Evolutionary conservation across 2,797 vertebrate species (phyloP), one percentile per base, ranked within the genome.

Genomic region (Sebastes iracundus): DNA sequence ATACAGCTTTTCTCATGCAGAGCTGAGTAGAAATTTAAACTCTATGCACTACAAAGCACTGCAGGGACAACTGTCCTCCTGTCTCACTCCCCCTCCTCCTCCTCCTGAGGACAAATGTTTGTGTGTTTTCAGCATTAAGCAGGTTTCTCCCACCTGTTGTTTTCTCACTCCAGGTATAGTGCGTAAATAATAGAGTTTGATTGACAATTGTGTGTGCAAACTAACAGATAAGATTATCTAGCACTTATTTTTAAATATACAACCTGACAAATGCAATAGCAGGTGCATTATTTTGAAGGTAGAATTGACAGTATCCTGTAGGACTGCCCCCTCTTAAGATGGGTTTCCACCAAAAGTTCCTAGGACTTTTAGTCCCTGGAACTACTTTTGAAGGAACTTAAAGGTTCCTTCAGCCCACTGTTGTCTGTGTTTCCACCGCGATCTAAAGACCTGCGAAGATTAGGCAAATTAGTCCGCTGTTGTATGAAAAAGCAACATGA

Each of bases 91-190:
- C 7, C 65, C 38, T 63, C 35, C 53, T 18, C 80, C 70, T 75
- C 80, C 70, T 75, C 71, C 75, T 18, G 33, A 75, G 59, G 81
- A 88, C 88, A 92, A 94, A 94, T 91, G 91, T 90, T 83, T 65
- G 77, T 88, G 87, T 89, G 85, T 90, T 89, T 93, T 85, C 77
- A 84, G 82, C 82, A 67, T 87, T 79, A 86, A 84, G 74, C 76
- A 58, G 84, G 83, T 83, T 87, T 89, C 84, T 82, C 72, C 92
- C 93, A 91, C 88, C 93, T 94, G 92, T 90, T 93, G 89, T 90
- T 92, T 90, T 90, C 82, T 84, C 80, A 91, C 90, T 62, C 53
- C 38, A 35, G 53, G 53, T 74, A 79, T 68, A 62, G 77, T 30
- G 72, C 63, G 75, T 52, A 35, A 82, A 83, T 84, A 82, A 86